These are phyloP conservation scores for Drosophila hydei DNA, from an alignment of 1,140 invertebrate genomes.

Conservation along the genomic window DNA sequence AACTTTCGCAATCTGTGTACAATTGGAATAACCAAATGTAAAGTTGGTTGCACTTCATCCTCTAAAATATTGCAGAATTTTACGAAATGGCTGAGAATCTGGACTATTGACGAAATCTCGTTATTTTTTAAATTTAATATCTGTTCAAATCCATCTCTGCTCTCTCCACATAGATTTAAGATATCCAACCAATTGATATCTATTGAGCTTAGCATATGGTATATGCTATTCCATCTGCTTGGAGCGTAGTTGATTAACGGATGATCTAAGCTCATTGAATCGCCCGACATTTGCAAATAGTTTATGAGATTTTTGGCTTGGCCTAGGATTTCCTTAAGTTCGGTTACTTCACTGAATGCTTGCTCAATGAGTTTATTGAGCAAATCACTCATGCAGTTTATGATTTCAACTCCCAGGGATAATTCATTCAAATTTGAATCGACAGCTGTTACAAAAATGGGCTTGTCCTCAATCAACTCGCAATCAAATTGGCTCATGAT, in stretches of 20 bases:
- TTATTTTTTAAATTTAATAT: not conserved
- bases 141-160: too few species aligned
- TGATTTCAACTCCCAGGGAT: not conserved
- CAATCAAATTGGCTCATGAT: slow-evolving; percentile 14
- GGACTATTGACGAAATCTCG: not conserved
- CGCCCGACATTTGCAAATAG: not conserved
- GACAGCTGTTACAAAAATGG: slow-evolving; percentile 22
- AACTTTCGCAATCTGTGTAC: slow-evolving; percentile 28
- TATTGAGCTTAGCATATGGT: slow-evolving; percentile 3
- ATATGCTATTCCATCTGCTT: slow-evolving; percentile 10
- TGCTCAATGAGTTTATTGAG: slow-evolving; percentile 22
- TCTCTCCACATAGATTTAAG: not conserved
- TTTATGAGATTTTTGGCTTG: slow-evolving; percentile 2
- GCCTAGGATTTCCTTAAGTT: slow-evolving; percentile 3
- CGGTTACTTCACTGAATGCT: slow-evolving; percentile 10
- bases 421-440: not conserved
- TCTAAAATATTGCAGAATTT: slow-evolving; percentile 27
- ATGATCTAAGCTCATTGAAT: not conserved
- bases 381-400: slow-evolving; percentile 35
- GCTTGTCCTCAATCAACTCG: slow-evolving; percentile 4
- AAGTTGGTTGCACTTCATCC: slow-evolving; percentile 5
- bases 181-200: slow-evolving; percentile 3
- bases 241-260: not conserved
- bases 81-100: slow-evolving; percentile 20
- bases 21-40: slow-evolving; percentile 42